Evolutionary conservation across 2,113 vertebrate genomes (phyloP), one percentile per base, ranked within the genome.

Genomic region (Tonatia bakeri): DNA sequence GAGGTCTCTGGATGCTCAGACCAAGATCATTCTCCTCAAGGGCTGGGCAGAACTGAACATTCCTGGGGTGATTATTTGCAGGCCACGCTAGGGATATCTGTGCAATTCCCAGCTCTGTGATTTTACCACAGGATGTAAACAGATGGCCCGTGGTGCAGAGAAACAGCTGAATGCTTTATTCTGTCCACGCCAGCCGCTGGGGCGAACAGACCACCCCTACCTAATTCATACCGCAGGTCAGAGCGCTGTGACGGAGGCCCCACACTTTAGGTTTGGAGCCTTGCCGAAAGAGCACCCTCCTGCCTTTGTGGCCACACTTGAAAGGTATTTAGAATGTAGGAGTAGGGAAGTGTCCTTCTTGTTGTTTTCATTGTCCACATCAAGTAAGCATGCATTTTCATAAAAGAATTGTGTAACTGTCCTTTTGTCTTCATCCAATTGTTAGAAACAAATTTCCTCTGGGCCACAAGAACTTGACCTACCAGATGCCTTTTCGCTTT

Each of bases 371-470:
- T 76, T 76, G 38, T 65, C 54, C 36, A 26, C 24, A 65, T 72
- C 65, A 70, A 80, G 16, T 8, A 83, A 87, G 69, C 84, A 89
- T 73, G 28, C 33, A 38, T 87, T 93, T 5, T 92, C 92, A 90
- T 94, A 28, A 40, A 38, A 91, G 47, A 95, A 67, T 96, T 96
- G 93, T 69, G 40, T 28, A 95, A 94, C 80, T 12, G 31, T 97
- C 85, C 54, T 77, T 91, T 95, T 96, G 80, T 96, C 96, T 85
- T 20, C 10, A 96, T 54, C 16, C 69, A 97, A 1, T 45, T 19
- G 24, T 83, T 84, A 43, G 75, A 93, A 79, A 95, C 24, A 91
- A 45, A 70, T 95, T 97, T 94, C 65, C 90, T 83, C 95, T 52
- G 88, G 1, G 20, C 11, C 69, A 12, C 31, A 76, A 10, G n/a